A percentile compares a stretch with the other conserved stretches of the same genome.
phyloP scores from a whole-genome alignment of 1,140 invertebrate genomes.

The Bathynomus jamesi region DNA sequence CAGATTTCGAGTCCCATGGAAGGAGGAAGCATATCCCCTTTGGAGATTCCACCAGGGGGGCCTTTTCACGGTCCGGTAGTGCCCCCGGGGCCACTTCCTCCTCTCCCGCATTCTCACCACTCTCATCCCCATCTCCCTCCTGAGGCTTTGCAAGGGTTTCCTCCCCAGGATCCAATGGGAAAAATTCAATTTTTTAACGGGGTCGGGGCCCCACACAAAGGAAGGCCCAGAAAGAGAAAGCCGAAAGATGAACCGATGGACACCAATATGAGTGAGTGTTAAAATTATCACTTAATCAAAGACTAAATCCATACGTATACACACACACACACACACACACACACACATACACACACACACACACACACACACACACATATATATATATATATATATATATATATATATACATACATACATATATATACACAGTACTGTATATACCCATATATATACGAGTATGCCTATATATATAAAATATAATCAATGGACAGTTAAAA shows the following conservation, averaged over 20 bases:
- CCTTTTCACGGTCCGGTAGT: constrained; percentile 42
- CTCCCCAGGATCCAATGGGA: constrained; percentile 22
- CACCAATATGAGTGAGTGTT: constrained; percentile 35
- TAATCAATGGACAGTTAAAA: too few species aligned
- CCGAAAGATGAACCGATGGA: constrained; percentile 41
- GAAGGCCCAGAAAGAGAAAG: constrained; percentile 73
- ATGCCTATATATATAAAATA: background rate
- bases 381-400: background rate
- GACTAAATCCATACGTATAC: background rate
- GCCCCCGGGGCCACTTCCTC: constrained; percentile 51
- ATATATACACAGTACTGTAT: background rate
- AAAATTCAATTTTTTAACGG: constrained; percentile 56
- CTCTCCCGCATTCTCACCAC: constrained; percentile 45
- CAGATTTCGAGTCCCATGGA: constrained; percentile 27
- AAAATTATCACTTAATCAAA: background rate
- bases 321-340: background rate
- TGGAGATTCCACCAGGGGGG: constrained; percentile 41
- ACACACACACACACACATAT: background rate
- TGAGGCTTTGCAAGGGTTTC: constrained; percentile 19
- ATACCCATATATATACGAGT: background rate
- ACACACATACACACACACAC: background rate
- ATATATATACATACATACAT: background rate
- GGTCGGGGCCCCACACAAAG: constrained; percentile 62
- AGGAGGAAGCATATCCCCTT: constrained; percentile 30
- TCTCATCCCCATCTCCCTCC: constrained; percentile 46